A percentile compares a stretch with the other conserved stretches of the same genome.
Conservation (phyloP, 2,113 vertebrate species). For the Salvator merianae region DNA sequence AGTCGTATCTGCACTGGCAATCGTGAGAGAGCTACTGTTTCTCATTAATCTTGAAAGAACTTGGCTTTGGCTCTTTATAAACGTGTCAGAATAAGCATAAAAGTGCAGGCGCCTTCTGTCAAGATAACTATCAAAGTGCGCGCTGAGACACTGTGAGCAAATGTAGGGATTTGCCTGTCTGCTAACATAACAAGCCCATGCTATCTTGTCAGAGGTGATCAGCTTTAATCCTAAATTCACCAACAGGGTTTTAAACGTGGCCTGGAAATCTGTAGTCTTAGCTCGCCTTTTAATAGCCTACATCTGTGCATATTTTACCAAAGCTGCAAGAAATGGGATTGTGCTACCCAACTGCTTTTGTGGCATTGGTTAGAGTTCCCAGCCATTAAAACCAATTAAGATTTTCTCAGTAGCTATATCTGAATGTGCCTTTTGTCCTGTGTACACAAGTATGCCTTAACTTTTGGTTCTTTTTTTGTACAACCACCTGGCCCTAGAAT, state of each 20-base stretch:
- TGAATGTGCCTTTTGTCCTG: background rate
- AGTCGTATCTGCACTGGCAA: background rate
- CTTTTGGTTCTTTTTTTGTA: background rate
- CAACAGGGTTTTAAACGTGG: constrained; percentile 23
- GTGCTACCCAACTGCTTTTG: background rate
- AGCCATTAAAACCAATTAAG: background rate
- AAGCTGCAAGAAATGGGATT: constrained; percentile 1
- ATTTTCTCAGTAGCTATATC: background rate
- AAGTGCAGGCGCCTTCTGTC: constrained; percentile 38
- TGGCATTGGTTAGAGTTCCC: background rate
- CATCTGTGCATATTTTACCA: constrained; percentile 9
- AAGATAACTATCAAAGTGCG: constrained; percentile 35
- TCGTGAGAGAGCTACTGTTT: background rate
- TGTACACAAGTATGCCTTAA: background rate
- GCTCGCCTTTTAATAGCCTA: background rate
- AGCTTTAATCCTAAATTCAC: constrained; percentile 44
- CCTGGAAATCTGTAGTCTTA: constrained; percentile 17
- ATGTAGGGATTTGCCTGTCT: constrained; percentile 22
- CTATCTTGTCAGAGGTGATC: background rate
- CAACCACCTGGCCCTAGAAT: background rate
- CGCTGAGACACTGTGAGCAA: constrained; percentile 19
- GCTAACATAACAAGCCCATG: constrained; percentile 25
- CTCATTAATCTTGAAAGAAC: constrained; percentile 52
- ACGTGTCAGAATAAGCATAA: constrained; percentile 28
- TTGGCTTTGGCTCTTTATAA: constrained; percentile 37